Percentiles rank a stretch among this genome's conserved stretches.
These are phyloP conservation scores for Cydia pomonella DNA, from an alignment of 1,140 invertebrate species.

Conservation along the genomic window DNA sequence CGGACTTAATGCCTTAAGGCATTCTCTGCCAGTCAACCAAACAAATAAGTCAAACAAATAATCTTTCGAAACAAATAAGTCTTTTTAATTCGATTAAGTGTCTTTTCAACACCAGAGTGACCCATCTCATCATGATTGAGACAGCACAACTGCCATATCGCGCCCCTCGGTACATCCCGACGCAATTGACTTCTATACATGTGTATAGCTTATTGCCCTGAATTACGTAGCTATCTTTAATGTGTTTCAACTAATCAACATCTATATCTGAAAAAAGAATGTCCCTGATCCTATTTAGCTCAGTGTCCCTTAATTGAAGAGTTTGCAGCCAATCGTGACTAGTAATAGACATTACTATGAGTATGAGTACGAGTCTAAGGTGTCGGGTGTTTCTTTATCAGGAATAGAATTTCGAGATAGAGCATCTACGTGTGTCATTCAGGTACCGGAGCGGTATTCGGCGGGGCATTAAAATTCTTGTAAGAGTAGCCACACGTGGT, in stretches of 20 bases:
- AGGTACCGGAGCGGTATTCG: conserved; percentile 46
- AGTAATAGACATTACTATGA: background rate
- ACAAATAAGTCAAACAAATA: too few relatives aligned
- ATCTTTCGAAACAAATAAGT: conserved; percentile 34
- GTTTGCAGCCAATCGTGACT: background rate
- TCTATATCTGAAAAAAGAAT: conserved; percentile 15
- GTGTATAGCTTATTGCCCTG: conserved; percentile 30
- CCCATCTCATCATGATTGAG: conserved; percentile 25
- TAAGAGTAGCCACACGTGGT: conserved; percentile 42
- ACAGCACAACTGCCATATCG: conserved; percentile 23
- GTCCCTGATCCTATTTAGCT: background rate
- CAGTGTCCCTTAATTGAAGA: conserved; percentile 6
- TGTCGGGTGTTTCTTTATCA: background rate
- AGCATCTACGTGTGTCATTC: conserved; percentile 49
- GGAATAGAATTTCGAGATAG: conserved; percentile 45
- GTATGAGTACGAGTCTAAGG: background rate
- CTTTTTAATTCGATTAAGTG: conserved; percentile 16
- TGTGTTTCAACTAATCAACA: background rate
- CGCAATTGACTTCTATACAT: background rate
- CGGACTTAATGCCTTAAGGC: too few relatives aligned
- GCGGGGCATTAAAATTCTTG: conserved; percentile 49
- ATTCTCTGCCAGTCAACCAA: too few relatives aligned
- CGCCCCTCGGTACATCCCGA: conserved; percentile 24
- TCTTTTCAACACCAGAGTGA: conserved; percentile 12
- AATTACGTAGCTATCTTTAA: conserved; percentile 14